Evolutionary conservation across 2,113 vertebrate genomes (phyloP).

Genomic region (Spermophilus dauricus): DNA sequence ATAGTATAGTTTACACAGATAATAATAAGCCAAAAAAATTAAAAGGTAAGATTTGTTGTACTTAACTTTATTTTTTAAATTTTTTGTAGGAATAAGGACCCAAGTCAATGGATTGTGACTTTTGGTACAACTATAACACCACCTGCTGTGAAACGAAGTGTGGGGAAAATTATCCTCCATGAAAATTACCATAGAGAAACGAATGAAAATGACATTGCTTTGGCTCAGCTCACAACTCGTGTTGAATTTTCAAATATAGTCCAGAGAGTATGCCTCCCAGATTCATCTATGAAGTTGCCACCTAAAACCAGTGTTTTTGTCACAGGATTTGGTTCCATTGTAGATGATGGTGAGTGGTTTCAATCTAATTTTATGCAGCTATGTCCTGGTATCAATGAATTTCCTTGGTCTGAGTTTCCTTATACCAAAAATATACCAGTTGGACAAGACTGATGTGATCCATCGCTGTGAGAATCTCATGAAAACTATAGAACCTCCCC

Average conservation of each 20-base stretch:
- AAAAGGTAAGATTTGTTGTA: not conserved
- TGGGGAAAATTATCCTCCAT: slow-evolving; percentile 87
- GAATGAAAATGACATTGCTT: slow-evolving; percentile 88
- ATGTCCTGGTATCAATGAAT: not conserved
- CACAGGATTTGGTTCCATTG: slow-evolving; percentile 89
- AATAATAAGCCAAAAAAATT: slow-evolving; percentile 14
- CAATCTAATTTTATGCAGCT: not conserved
- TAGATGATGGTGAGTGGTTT: slow-evolving; percentile 87
- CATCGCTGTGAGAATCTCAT: not conserved
- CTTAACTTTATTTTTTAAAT: not conserved
- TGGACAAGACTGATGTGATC: not conserved
- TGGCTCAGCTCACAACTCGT: slow-evolving; percentile 84
- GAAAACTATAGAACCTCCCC: not conserved
- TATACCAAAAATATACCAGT: not conserved
- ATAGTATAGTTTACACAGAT: not conserved
- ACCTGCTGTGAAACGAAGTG: slow-evolving; percentile 77
- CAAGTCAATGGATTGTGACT: slow-evolving; percentile 87
- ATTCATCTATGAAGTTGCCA: slow-evolving; percentile 83
- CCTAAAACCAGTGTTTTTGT: slow-evolving; percentile 88
- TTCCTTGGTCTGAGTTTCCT: not conserved
- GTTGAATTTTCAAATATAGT: slow-evolving; percentile 86
- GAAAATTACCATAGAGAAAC: slow-evolving; percentile 81
- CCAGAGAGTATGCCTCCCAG: slow-evolving; percentile 90
- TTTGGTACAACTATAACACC: slow-evolving; percentile 88
- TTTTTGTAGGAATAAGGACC: slow-evolving; percentile 84